phyloP scores from a whole-genome alignment of 2,888 invertebrate genomes.

The Tillus elongatus region DNA sequence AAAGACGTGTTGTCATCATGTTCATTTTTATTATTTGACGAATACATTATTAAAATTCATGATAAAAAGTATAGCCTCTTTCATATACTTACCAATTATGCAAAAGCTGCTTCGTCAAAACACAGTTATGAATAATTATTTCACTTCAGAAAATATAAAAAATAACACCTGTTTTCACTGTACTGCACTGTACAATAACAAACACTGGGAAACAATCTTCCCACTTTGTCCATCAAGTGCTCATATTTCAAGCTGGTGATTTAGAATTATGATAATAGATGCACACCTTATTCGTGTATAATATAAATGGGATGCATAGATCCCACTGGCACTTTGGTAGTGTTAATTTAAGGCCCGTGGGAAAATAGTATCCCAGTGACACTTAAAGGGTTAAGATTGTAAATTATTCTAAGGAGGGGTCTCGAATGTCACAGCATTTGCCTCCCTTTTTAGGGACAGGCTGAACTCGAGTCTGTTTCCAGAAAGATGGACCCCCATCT shows the following conservation, averaged over 20 bases:
- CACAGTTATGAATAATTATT: not conserved
- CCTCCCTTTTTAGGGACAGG: no score
- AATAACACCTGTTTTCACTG: slow-evolving; percentile 1
- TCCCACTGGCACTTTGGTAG: slow-evolving; percentile 1
- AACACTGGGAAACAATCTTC: slow-evolving; percentile 1
- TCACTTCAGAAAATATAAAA: not conserved
- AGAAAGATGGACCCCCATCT: no score
- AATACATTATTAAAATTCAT: not conserved
- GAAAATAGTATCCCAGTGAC: slow-evolving; percentile 1
- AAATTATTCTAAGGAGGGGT: no score
- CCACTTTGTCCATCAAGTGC: not conserved
- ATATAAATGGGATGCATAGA: not conserved
- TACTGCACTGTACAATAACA: no score
- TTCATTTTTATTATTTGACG: not conserved
- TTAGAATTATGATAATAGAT: not conserved
- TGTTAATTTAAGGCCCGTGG: not conserved
- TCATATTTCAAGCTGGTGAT: not conserved
- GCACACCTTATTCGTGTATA: not conserved
- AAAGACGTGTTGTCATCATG: slow-evolving; percentile 1
- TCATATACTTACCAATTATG: not conserved
- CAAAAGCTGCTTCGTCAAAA: not conserved
- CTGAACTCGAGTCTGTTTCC: no score
- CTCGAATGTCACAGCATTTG: no score
- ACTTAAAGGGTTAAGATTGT: slow-evolving; percentile 1
- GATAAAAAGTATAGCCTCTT: not conserved